Evolutionary conservation across 1,140 invertebrate genomes (phyloP), one percentile per base, ranked within the genome.

Genomic region (Trachymyrmex septentrionalis): DNA sequence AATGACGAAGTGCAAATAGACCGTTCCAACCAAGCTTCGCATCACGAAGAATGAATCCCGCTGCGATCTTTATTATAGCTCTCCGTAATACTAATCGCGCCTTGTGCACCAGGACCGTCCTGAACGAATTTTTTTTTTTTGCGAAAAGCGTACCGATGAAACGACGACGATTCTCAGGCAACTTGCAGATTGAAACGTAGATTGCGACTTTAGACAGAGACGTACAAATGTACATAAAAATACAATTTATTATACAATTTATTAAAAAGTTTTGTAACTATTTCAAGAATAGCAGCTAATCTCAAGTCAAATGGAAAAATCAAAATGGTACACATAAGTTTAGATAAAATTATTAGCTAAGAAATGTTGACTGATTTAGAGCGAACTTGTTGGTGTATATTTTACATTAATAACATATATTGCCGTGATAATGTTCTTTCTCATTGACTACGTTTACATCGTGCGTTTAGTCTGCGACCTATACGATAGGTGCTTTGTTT

Each of bases 1-100:
- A 93, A 93, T 93, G 92, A 92, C 88, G 87, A 76, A 85, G 91
- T 92, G 92, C 92, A 93, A 93, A 93, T 91, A 93, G 90, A 87
- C 66, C 78, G 86, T 88, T 90, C 85, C 71, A 77, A 53, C 44
- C 63, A 86, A 30, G 78, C 86, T 81, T 72, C 76, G 75, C 75
- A 84, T 34, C 86, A 81, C 90, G 87, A 87, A 89, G 87, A 92
- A 90, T 87, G 77, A 87, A 87, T 73, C 89, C 90, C 85, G 90
- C 92, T 92, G 92, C 53, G 92, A 88, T 87, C 90, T 92, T 92
- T 90, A 92, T 92, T 92, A 93, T 89, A 48, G 53, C 53, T 61
- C 55, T 38, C 71, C 55, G 73, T 66, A 64, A n/a, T 71, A 77
- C 48, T 87, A 67, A 78, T 59, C 69, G 69, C 48, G 55, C 64